Percentiles rank a stretch among this genome's conserved stretches.
phyloP scores from a whole-genome alignment of 2,888 invertebrate species.

The Heteromurus nitidus region DNA sequence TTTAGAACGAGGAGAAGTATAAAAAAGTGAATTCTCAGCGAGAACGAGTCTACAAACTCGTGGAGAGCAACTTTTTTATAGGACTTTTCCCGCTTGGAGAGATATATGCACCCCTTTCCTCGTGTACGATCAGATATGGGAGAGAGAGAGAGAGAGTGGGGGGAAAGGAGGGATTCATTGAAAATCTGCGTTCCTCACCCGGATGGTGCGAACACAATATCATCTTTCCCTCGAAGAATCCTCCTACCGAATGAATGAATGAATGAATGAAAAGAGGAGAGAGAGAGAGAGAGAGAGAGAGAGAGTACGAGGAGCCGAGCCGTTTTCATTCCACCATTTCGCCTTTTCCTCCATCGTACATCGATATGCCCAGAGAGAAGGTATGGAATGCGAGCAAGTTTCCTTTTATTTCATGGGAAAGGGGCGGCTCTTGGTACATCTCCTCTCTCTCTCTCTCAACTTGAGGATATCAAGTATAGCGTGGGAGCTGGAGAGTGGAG shows the following conservation, averaged over 20 bases:
- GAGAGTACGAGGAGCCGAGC: no score
- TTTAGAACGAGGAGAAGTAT: conserved; percentile 51
- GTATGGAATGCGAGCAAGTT: neutral
- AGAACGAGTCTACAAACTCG: conserved; percentile 33
- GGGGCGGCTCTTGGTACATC: neutral
- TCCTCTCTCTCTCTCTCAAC: conserved; percentile 16
- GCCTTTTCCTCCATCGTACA: neutral
- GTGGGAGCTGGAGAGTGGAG: neutral
- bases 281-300: no score
- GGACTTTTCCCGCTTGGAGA: conserved; percentile 36
- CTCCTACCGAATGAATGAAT: conserved; percentile 34
- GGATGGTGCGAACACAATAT: conserved; percentile 50
- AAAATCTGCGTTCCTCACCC: conserved; percentile 58
- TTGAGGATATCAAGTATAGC: neutral
- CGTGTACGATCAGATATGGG: conserved; percentile 57
- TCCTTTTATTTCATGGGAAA: neutral
- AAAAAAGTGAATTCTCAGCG: conserved; percentile 27
- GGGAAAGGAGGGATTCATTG: conserved; percentile 59
- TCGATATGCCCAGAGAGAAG: neutral
- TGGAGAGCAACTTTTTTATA: conserved; percentile 38
- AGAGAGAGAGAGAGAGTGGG: conserved; percentile 36
- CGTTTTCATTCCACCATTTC: no score
- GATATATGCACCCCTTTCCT: no score
- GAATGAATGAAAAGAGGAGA: conserved; percentile 37
- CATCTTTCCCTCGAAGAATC: conserved; percentile 37